Evolutionary conservation across 35 echinoderm and acorn worm genomes (phyloP).

Genomic region (Apostichopus parvimensis): DNA sequence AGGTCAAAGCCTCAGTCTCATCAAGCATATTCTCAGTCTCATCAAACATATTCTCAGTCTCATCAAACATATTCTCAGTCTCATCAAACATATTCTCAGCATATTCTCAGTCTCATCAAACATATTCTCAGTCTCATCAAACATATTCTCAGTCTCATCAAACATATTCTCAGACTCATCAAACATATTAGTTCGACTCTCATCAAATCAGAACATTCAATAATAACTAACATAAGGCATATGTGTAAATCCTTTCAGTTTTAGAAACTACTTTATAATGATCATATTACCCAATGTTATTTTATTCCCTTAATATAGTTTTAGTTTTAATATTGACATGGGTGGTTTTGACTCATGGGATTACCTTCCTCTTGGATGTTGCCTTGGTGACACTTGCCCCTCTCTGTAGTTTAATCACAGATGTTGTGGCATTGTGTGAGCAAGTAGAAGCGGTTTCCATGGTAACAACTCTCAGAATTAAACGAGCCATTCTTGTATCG

Average conservation of each 20-base stretch:
- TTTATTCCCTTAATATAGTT: not conserved
- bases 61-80: too few relatives aligned
- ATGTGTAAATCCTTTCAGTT: not conserved
- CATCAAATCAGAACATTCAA: not conserved
- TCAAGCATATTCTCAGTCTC: too few relatives aligned
- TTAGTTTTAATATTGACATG: not conserved
- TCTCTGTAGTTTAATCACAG: constrained; percentile 34
- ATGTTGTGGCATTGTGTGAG: not conserved
- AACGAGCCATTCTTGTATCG: constrained; percentile 15
- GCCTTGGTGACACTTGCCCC: not conserved
- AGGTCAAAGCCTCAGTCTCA: not conserved
- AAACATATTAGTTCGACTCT: too few relatives aligned
- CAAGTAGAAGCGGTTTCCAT: constrained; percentile 23
- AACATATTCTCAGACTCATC: too few relatives aligned
- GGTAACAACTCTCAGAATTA: not conserved
- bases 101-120: too few relatives aligned
- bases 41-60: too few relatives aligned
- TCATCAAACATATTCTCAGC: too few relatives aligned
- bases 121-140: not conserved
- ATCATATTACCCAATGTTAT: not conserved
- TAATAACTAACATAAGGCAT: not conserved
- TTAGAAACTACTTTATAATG: not conserved
- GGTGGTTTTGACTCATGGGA: too few relatives aligned
- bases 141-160: too few relatives aligned
- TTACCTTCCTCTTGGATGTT: not conserved